Conservation (phyloP, 2,113 vertebrate genomes). For the Tyrannus savana region DNA sequence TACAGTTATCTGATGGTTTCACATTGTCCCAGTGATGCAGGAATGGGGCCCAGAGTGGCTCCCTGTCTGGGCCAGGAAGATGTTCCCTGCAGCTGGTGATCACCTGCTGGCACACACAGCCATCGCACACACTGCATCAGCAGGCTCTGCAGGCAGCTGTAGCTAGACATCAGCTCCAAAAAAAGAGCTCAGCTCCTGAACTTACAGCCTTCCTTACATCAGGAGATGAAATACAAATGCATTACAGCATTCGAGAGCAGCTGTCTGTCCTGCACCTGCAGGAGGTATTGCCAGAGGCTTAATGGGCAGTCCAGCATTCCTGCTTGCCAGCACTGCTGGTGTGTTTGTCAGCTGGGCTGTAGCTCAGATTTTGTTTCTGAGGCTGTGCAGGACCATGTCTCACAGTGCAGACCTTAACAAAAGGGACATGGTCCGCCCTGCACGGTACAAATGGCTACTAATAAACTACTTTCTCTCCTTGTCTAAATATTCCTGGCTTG, state of each 20-base stretch:
- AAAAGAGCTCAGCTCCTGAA: not conserved
- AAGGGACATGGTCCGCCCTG: not conserved
- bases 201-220: not conserved
- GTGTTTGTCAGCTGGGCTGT: not conserved
- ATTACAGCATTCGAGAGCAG: not conserved
- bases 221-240: not conserved
- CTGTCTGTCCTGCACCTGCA: not conserved
- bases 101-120: not conserved
- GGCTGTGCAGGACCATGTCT: not conserved
- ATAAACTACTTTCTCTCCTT: not conserved
- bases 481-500: not conserved
- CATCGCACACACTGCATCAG: rapidly evolving
- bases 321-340: not conserved
- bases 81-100: not conserved
- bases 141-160: not conserved
- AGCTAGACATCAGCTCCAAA: not conserved
- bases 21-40: not conserved
- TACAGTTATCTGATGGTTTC: not conserved
- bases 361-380: not conserved
- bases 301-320: not conserved
- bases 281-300: not conserved
- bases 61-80: not conserved
- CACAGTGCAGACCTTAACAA: not conserved
- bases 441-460: not conserved
- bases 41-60: rapidly evolving